Conservation (phyloP, 2,113 vertebrate genomes). For the Pelecanoides urinatrix region DNA sequence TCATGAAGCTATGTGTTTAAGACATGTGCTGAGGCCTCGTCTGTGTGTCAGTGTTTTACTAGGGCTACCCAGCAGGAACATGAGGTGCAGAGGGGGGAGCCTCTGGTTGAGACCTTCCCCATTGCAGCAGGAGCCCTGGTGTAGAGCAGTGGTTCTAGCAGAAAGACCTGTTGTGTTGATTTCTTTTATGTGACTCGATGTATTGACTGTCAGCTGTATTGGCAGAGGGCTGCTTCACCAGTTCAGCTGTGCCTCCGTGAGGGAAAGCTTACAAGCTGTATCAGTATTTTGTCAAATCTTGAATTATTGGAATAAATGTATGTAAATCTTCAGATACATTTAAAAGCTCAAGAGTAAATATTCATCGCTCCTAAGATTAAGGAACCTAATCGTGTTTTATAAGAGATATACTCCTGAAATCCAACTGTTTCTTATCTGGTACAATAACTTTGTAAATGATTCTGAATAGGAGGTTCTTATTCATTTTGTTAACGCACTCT, state of each 20-base stretch:
- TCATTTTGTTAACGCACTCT: neutral
- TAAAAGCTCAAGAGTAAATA: slow-evolving; percentile 8
- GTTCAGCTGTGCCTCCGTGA: neutral
- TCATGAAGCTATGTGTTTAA: neutral
- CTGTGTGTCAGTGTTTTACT: rapidly evolving
- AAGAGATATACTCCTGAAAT: neutral
- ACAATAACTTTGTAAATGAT: slow-evolving; percentile 14
- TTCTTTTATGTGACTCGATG: neutral
- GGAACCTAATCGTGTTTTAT: neutral
- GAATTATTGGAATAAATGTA: neutral
- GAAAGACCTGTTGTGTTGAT: neutral
- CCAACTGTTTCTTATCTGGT: slow-evolving; percentile 7
- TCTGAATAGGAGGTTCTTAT: neutral
- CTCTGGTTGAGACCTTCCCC: neutral
- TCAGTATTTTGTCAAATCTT: neutral
- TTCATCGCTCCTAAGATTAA: slow-evolving; percentile 9
- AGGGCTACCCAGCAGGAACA: neutral
- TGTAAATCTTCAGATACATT: slow-evolving; percentile 7
- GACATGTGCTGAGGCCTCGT: neutral
- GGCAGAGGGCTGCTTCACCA: neutral
- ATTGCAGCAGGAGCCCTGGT: neutral
- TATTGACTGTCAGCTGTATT: neutral
- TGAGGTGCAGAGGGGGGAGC: neutral
- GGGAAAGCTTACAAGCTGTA: neutral
- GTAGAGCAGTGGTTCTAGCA: neutral